These are phyloP conservation scores for Tineola bisselliella DNA, from an alignment of 2,888 invertebrate genomes.

Conservation along the genomic window DNA sequence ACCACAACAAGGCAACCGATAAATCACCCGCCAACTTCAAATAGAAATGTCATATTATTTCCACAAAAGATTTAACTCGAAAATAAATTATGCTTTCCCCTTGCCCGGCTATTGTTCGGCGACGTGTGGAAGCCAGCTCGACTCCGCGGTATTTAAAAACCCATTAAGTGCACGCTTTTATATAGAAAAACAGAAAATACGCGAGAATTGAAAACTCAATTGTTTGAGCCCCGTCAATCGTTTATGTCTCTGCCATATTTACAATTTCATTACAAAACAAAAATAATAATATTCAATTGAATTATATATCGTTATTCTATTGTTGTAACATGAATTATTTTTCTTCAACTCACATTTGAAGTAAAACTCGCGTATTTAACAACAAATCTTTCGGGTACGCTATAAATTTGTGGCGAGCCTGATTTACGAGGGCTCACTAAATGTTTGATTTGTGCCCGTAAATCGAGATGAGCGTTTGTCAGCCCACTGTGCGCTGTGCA, in stretches of 20 bases:
- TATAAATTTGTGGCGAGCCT: conserved; percentile 54
- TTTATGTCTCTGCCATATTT: background rate
- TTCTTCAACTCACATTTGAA: conserved; percentile 15
- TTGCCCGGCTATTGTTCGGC: conserved; percentile 55
- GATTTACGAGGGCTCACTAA: conserved; percentile 60
- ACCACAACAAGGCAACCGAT: conserved; percentile 56
- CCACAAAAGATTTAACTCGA: conserved; percentile 70
- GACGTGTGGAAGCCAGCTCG: conserved; percentile 60
- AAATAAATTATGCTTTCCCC: conserved; percentile 68
- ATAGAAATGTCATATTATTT: conserved; percentile 70
- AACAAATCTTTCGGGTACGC: conserved; percentile 26
- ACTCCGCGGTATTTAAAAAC: conserved; percentile 62
- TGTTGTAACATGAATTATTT: background rate
- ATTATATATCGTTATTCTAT: too few species aligned
- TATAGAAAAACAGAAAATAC: conserved; percentile 15
- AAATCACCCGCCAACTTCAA: conserved; percentile 66
- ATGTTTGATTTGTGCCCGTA: conserved; percentile 64
- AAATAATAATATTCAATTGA: background rate
- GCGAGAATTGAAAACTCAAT: conserved; percentile 18
- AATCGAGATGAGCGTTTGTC: conserved; percentile 63
- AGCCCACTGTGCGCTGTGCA: conserved; percentile 17
- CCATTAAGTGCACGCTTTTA: conserved; percentile 60
- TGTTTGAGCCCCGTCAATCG: conserved; percentile 21
- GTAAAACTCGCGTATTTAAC: conserved; percentile 17
- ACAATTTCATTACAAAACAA: background rate